Evolutionary conservation across 2,113 vertebrate species (phyloP).

Genomic region (Merops nubicus): DNA sequence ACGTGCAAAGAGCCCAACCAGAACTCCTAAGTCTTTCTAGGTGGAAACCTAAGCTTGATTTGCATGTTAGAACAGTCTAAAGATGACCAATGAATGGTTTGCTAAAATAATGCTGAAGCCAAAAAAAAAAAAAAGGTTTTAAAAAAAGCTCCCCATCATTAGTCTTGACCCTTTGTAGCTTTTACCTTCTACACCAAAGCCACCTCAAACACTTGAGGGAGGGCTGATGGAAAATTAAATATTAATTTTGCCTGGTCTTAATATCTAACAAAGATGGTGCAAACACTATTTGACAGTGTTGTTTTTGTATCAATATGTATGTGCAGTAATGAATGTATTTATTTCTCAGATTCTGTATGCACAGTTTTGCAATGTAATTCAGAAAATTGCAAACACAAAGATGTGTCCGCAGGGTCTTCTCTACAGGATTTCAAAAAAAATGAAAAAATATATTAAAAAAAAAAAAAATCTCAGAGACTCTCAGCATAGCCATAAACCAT

Average conservation of each 20-base stretch:
- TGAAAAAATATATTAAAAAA: conserved; percentile 57
- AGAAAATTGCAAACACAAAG: conserved; percentile 73
- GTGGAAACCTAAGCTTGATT: not conserved
- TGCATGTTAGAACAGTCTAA: conserved; percentile 32
- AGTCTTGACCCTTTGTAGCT: conserved; percentile 46
- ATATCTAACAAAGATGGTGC: conserved; percentile 92
- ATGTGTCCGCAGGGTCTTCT: conserved; percentile 75
- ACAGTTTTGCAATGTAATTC: conserved; percentile 84
- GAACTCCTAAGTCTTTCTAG: not conserved
- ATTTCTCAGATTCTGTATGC: conserved; percentile 91
- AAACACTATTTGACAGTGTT: conserved; percentile 97
- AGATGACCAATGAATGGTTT: conserved; percentile 44
- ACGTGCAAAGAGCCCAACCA: not conserved
- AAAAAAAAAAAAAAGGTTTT: not conserved
- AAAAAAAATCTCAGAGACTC: conserved; percentile 82
- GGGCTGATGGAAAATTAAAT: conserved; percentile 72
- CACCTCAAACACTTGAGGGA: conserved; percentile 37
- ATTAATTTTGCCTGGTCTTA: conserved; percentile 85
- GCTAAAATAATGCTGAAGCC: conserved; percentile 32
- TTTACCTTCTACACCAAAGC: conserved; percentile 61
- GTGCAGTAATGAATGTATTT: conserved; percentile 99
- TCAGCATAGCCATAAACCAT: conserved; percentile 92
- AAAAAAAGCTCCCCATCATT: not conserved
- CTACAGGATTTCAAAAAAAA: conserved; percentile 80
- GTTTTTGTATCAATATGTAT: conserved; percentile 95